phyloP scores from a whole-genome alignment of 2,888 invertebrate species.

The Agonum fuliginosum region DNA sequence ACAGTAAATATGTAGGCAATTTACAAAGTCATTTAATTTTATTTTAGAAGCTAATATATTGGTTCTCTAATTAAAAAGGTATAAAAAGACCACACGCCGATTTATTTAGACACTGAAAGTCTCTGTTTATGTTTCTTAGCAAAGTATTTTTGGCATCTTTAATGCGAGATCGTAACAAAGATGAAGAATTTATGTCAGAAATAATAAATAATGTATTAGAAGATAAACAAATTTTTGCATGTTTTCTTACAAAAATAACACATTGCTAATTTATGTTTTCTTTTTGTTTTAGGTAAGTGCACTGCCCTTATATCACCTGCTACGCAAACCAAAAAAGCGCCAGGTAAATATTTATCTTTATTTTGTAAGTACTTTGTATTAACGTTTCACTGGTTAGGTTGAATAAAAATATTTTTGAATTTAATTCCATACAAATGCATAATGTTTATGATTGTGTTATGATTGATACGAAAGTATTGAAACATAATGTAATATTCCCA shows the following conservation, averaged over 20 bases:
- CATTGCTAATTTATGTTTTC: not conserved
- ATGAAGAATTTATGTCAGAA: not conserved
- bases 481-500: not conserved
- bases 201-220: not conserved
- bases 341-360: no score
- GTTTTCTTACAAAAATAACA: no score
- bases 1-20: slow-evolving; percentile 30
- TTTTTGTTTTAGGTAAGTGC: not conserved
- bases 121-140: not conserved
- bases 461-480: no score
- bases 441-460: no score
- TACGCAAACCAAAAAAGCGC: no score
- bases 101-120: slow-evolving; percentile 1
- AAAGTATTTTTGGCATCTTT: not conserved
- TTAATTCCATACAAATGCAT: no score
- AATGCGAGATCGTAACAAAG: not conserved
- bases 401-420: no score
- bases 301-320: no score
- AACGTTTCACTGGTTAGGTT: no score
- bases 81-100: slow-evolving; percentile 30
- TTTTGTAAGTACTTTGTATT: no score
- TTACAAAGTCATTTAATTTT: slow-evolving; percentile 30
- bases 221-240: not conserved
- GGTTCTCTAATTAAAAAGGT: slow-evolving; percentile 26
- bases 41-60: slow-evolving; percentile 29